Evolutionary conservation across 1,140 invertebrate species (phyloP).

Genomic region (Zelostemma sp.): DNA sequence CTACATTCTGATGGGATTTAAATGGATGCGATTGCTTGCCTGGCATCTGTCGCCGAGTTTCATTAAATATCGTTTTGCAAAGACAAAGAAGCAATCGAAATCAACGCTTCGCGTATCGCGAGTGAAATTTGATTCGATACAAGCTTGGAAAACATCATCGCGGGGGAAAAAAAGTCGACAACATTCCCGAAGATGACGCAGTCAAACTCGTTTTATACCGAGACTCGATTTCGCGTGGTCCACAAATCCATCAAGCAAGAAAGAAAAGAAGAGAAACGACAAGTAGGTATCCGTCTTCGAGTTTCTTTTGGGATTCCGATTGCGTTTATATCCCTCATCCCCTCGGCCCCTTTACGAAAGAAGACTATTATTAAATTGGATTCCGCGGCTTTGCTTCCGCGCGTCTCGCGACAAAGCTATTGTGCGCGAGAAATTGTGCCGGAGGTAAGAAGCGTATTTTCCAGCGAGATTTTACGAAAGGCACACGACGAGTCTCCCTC

Average conservation of each 20-base stretch:
- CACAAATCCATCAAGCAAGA: slow-evolving; percentile 24
- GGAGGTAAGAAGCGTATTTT: slow-evolving; percentile 53
- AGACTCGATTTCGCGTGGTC: slow-evolving; percentile 24
- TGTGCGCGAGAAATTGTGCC: slow-evolving; percentile 53
- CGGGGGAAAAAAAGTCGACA: slow-evolving; percentile 19
- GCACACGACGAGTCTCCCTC: slow-evolving; percentile 18
- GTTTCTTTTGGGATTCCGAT: slow-evolving; percentile 44
- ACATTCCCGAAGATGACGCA: slow-evolving; percentile 11
- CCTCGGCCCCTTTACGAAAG: slow-evolving; percentile 36
- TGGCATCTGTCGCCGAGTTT: slow-evolving; percentile 62
- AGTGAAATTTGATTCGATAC: no score
- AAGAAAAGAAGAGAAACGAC: slow-evolving; percentile 30
- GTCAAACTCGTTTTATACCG: slow-evolving; percentile 13
- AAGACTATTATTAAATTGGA: slow-evolving; percentile 63
- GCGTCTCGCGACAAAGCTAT: slow-evolving; percentile 52
- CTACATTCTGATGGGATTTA: slow-evolving; percentile 58
- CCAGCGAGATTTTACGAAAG: slow-evolving; percentile 33
- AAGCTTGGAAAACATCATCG: no score
- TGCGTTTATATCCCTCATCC: slow-evolving; percentile 40
- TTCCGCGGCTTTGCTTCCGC: slow-evolving; percentile 48
- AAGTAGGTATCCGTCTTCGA: slow-evolving; percentile 39
- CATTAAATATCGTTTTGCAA: slow-evolving; percentile 63
- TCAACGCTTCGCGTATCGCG: no score
- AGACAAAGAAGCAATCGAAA: no score
- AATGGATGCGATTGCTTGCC: slow-evolving; percentile 56